Percentiles rank a stretch among this genome's conserved stretches.
Evolutionary conservation across 2,113 vertebrate genomes (phyloP).

Genomic region (Tetrao urogallus): DNA sequence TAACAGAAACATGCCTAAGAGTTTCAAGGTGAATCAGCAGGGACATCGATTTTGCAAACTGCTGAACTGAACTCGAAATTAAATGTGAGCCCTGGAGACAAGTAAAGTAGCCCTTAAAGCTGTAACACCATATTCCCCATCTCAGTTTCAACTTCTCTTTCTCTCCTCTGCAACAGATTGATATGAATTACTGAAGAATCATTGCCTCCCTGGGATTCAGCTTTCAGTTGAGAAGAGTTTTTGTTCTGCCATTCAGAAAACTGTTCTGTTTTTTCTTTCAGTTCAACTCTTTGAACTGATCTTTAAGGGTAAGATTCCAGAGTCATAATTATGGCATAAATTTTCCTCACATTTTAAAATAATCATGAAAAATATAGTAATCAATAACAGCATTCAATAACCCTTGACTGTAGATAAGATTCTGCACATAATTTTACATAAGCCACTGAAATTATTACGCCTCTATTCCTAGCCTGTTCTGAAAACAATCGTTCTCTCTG

Average conservation of each 20-base stretch:
- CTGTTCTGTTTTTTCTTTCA: neutral
- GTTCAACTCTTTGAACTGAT: neutral
- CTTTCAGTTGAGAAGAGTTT: neutral
- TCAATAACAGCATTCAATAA: neutral
- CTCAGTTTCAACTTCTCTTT: neutral
- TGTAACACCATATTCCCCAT: neutral
- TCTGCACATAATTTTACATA: neutral
- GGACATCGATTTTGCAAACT: constrained; percentile 1
- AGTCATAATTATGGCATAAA: neutral
- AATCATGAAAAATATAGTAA: neutral
- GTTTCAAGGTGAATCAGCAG: neutral
- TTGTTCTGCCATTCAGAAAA: neutral
- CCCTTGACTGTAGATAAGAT: neutral
- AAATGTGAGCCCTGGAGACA: constrained; percentile 12
- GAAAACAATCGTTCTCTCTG: neutral
- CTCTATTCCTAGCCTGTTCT: neutral
- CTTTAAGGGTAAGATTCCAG: neutral
- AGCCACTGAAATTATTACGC: neutral
- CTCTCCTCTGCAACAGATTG: neutral
- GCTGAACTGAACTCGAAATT: neutral
- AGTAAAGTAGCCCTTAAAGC: neutral
- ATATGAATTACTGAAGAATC: neutral
- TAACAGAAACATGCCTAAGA: neutral
- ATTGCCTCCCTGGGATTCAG: neutral
- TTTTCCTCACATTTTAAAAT: neutral